A percentile compares a stretch with the other conserved stretches of the same genome.
phyloP scores from a whole-genome alignment of 2,888 invertebrate species.

The Pilophorus perplexus region DNA sequence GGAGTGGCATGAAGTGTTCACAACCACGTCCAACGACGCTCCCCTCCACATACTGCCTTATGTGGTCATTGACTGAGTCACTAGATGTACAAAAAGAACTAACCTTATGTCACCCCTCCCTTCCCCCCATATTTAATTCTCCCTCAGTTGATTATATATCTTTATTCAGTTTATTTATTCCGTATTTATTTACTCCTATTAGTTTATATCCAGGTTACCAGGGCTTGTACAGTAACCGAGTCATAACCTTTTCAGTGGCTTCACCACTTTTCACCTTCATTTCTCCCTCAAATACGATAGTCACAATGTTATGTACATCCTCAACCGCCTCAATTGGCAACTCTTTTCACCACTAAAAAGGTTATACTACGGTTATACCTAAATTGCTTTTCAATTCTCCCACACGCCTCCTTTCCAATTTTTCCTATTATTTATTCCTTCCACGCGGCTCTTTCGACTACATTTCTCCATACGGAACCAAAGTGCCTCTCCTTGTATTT shows the following conservation, averaged over 20 bases:
- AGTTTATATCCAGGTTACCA: too few species aligned
- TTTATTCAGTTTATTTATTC: not conserved
- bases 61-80: conserved; percentile 81
- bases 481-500: conserved; percentile 20
- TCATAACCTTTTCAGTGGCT: too few species aligned
- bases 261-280: too few species aligned
- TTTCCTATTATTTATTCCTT: not conserved
- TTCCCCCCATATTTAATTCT: not conserved
- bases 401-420: not conserved
- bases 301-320: too few species aligned
- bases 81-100: conserved; percentile 19
- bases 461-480: conserved; percentile 19
- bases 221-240: too few species aligned
- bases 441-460: too few species aligned
- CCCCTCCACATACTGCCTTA: conserved; percentile 91
- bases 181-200: too few species aligned
- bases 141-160: not conserved
- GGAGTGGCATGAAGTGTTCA: conserved; percentile 88
- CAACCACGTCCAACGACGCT: conserved; percentile 71
- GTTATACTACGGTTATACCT: too few species aligned
- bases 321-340: too few species aligned
- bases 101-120: conserved; percentile 4
- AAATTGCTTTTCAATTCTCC: not conserved
- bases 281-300: too few species aligned
- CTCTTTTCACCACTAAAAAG: too few species aligned